A percentile compares a stretch with the other conserved stretches of the same genome.
phyloP scores from a whole-genome alignment of 2,113 vertebrate genomes.

The Phyllostomus discolor region DNA sequence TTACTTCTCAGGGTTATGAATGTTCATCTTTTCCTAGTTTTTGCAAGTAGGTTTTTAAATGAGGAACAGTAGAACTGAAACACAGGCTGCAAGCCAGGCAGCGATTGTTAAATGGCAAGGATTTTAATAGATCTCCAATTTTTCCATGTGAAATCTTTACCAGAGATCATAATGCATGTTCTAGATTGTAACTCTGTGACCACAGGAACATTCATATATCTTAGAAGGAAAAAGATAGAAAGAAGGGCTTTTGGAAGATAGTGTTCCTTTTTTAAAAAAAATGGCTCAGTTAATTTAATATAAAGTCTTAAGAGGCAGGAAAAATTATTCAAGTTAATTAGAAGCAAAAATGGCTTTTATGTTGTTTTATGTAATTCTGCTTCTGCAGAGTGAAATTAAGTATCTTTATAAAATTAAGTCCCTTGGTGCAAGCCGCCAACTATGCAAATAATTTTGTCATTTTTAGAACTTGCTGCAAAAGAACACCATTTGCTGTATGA shows the following conservation, averaged over 20 bases:
- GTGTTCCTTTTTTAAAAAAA: background rate
- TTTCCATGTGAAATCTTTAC: background rate
- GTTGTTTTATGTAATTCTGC: conserved; percentile 41
- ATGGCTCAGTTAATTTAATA: conserved; percentile 22
- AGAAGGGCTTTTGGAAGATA: background rate
- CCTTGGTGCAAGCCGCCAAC: conserved; percentile 30
- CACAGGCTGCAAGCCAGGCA: background rate
- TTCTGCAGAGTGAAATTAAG: conserved; percentile 42
- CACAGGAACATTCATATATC: background rate
- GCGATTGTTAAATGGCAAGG: background rate
- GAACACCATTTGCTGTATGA: background rate
- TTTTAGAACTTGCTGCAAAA: conserved; percentile 43
- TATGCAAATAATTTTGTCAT: conserved; percentile 55
- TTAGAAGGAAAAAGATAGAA: background rate
- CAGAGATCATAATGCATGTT: background rate
- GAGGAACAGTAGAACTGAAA: background rate
- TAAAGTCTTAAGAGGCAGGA: conserved; percentile 40
- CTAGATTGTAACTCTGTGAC: background rate
- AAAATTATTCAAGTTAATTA: conserved; percentile 51
- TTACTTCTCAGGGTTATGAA: background rate
- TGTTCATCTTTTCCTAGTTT: background rate
- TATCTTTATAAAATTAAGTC: conserved; percentile 60
- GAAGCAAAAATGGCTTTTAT: conserved; percentile 52
- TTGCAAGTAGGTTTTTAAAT: background rate
- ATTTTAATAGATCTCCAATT: background rate